These are phyloP conservation scores for Rattus norvegicus DNA, from an alignment of 2,113 vertebrate genomes.

Conservation along the genomic window DNA sequence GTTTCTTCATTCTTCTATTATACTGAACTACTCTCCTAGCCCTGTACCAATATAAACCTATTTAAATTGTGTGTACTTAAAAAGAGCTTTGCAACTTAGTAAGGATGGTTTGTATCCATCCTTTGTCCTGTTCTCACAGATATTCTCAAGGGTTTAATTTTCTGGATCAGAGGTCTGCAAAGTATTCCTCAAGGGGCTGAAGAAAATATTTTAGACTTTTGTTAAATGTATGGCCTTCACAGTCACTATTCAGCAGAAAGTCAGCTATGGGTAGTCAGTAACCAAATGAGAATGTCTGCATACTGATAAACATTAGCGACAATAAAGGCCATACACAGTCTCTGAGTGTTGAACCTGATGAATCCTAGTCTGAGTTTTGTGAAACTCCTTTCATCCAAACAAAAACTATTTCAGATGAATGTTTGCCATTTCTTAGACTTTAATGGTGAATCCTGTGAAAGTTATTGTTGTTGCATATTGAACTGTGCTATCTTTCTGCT, in stretches of 20 bases:
- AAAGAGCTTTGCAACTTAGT: conserved; percentile 43
- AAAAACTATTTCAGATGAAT: neutral
- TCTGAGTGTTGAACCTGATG: neutral
- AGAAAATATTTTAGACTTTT: conserved; percentile 11
- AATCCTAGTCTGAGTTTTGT: neutral
- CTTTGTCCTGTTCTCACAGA: neutral
- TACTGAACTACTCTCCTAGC: neutral
- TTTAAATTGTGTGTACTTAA: conserved; percentile 5
- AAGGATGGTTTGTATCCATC: conserved; percentile 30
- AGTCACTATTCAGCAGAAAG: conserved; percentile 15
- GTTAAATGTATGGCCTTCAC: neutral
- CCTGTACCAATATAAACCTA: neutral
- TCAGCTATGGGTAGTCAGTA: neutral
- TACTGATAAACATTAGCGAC: conserved; percentile 38
- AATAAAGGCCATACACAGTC: neutral
- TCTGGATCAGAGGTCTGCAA: neutral
- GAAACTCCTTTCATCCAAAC: neutral
- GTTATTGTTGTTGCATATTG: neutral
- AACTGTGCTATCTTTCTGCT: neutral
- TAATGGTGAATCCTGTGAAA: neutral
- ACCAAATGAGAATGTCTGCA: neutral
- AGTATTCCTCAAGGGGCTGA: neutral
- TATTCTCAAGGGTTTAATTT: conserved; percentile 51
- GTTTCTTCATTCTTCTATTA: neutral
- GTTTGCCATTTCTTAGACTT: neutral